Conservation (phyloP, 2,113 vertebrate genomes). For the Zingel zingel region DNA sequence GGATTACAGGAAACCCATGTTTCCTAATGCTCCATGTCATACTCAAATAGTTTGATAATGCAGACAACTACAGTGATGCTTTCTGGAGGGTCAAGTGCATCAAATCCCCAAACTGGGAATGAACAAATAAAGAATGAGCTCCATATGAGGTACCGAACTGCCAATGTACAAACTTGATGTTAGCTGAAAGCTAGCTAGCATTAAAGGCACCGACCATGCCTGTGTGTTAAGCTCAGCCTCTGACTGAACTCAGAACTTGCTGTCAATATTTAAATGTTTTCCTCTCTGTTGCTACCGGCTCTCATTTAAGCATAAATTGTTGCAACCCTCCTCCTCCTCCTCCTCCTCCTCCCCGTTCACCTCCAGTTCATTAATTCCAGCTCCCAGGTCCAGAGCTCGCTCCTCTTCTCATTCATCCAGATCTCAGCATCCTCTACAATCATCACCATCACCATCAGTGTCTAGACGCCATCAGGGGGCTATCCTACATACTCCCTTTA, state of each 20-base stretch:
- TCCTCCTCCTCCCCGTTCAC: no score
- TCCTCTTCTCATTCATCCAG: no score
- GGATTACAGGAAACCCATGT: slow-evolving; percentile 3
- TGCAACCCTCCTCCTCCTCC: no score
- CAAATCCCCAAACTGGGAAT: neutral
- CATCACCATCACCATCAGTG: no score
- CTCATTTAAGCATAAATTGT: no score
- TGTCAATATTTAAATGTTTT: no score
- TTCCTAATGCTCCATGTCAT: neutral
- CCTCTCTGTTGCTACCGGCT: no score
- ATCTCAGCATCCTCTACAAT: no score
- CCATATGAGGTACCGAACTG: neutral
- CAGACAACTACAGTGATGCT: neutral
- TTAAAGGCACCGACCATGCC: neutral
- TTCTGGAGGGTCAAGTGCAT: neutral
- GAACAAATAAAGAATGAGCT: neutral
- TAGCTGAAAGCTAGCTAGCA: neutral
- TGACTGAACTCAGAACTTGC: neutral
- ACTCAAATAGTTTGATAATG: neutral
- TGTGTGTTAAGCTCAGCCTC: neutral
- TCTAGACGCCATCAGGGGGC: no score
- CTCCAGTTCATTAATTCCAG: no score
- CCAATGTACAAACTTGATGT: neutral
- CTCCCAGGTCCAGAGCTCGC: no score
- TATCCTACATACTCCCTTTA: no score